A percentile compares a stretch with the other conserved stretches of the same genome.
Conservation (phyloP, 2,888 invertebrate species). For the Drosophila multiciliata region DNA sequence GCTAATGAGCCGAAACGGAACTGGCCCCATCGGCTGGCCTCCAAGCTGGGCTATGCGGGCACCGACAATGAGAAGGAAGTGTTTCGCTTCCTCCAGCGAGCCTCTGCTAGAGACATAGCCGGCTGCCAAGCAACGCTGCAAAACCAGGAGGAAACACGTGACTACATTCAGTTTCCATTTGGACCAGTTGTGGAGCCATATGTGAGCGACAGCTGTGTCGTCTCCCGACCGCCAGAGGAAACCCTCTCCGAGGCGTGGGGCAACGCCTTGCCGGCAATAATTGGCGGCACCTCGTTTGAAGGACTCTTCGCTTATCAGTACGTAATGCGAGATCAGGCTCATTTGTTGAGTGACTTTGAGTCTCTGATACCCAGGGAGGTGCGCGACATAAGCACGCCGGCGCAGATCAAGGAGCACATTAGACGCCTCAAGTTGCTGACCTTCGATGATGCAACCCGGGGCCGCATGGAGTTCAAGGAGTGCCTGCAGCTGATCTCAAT, state of each 20-base stretch:
- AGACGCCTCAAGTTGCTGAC: conserved; percentile 49
- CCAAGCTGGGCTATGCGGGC: conserved; percentile 80
- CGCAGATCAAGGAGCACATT: conserved; percentile 54
- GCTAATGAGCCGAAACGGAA: conserved; percentile 65
- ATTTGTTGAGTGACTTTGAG: conserved; percentile 62
- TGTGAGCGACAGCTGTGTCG: conserved; percentile 70
- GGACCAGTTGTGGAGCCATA: conserved; percentile 82
- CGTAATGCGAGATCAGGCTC: conserved; percentile 37
- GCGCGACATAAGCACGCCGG: conserved; percentile 47
- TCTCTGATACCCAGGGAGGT: conserved; percentile 75
- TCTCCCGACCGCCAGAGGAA: conserved; percentile 66
- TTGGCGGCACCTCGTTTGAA: conserved; percentile 83
- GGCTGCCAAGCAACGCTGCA: conserved; percentile 54
- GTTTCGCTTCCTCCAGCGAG: conserved; percentile 64
- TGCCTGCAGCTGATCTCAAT: conserved; percentile 61
- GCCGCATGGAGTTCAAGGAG: conserved; percentile 62
- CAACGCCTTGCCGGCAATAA: conserved; percentile 80
- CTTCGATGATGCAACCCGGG: conserved; percentile 67
- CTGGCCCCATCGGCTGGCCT: conserved; percentile 80
- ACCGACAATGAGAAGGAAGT: conserved; percentile 83
- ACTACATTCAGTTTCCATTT: conserved; percentile 73
- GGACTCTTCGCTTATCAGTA: conserved; percentile 78
- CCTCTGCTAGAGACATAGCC: conserved; percentile 54
- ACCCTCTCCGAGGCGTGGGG: conserved; percentile 79
- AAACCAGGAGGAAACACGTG: conserved; percentile 64